A percentile compares a stretch with the other conserved stretches of the same genome.
These are phyloP conservation scores for Parambassis ranga DNA, from an alignment of 2,797 vertebrate genomes.

Conservation along the genomic window DNA sequence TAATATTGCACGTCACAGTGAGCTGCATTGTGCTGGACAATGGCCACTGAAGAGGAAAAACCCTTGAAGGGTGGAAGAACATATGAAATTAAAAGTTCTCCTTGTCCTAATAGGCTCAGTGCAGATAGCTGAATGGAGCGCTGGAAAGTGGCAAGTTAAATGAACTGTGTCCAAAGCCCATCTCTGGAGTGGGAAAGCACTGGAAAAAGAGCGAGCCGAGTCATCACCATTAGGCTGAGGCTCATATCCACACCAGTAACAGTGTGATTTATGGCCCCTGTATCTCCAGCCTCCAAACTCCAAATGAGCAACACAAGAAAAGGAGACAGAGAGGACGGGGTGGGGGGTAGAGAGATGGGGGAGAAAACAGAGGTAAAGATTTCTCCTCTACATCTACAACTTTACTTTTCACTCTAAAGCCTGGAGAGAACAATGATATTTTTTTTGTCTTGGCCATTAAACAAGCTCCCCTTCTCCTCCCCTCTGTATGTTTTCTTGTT, in stretches of 20 bases:
- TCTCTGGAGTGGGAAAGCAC: slow-evolving; percentile 74
- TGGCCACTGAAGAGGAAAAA: slow-evolving; percentile 61
- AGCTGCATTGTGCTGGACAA: slow-evolving; percentile 51
- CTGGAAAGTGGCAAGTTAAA: slow-evolving; percentile 75
- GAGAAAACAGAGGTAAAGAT: slow-evolving; percentile 3
- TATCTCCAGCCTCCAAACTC: slow-evolving; percentile 67
- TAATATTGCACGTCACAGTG: slow-evolving; percentile 41
- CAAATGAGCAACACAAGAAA: slow-evolving; percentile 71
- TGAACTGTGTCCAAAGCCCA: slow-evolving; percentile 80
- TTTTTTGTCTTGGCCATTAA: slow-evolving; percentile 36
- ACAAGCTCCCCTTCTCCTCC: slow-evolving; percentile 9
- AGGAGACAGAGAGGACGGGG: slow-evolving; percentile 46
- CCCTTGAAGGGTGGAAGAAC: slow-evolving; percentile 67
- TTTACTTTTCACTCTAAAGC: slow-evolving; percentile 54
- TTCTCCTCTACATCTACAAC: slow-evolving; percentile 49
- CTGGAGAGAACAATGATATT: slow-evolving; percentile 35
- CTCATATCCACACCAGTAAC: slow-evolving; percentile 74
- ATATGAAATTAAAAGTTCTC: slow-evolving; percentile 81
- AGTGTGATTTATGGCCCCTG: slow-evolving; percentile 76
- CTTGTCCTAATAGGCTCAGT: slow-evolving; percentile 75
- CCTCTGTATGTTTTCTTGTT: slow-evolving; percentile 20
- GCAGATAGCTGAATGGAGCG: slow-evolving; percentile 62
- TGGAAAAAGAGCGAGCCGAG: slow-evolving; percentile 71
- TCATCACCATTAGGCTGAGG: slow-evolving; percentile 78
- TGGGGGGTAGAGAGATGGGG: slow-evolving; percentile 37